Evolutionary conservation across 2,797 vertebrate genomes (phyloP).

Genomic region (Siniperca obscura): DNA sequence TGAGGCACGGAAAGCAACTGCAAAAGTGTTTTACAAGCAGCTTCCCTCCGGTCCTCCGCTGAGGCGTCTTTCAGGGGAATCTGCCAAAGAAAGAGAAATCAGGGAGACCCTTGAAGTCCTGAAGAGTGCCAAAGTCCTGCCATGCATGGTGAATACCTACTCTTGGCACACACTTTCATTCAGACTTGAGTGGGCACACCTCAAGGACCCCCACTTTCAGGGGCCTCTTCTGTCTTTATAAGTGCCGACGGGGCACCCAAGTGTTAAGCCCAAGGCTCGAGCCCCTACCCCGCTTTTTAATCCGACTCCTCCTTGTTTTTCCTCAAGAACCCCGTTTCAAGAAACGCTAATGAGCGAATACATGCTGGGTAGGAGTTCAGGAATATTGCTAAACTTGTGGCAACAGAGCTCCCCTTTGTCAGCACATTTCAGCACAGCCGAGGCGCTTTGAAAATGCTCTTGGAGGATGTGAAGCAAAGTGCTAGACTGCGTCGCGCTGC

Average conservation of each 20-base stretch:
- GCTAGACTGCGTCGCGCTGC: conserved; percentile 34
- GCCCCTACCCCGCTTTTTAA: conserved; percentile 52
- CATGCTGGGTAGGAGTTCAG: conserved; percentile 61
- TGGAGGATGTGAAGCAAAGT: conserved; percentile 45
- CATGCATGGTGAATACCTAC: conserved; percentile 68
- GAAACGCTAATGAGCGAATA: conserved; percentile 67
- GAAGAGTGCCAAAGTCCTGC: conserved; percentile 68
- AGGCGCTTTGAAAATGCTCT: conserved; percentile 51
- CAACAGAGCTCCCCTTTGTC: conserved; percentile 60
- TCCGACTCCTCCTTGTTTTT: conserved; percentile 38
- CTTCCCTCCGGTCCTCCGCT: conserved; percentile 24
- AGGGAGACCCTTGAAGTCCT: conserved; percentile 55
- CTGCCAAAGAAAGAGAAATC: conserved; percentile 57
- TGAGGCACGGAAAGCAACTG: conserved; percentile 60
- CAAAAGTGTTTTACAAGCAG: conserved; percentile 71
- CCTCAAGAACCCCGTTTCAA: conserved; percentile 44
- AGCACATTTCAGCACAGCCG: conserved; percentile 53
- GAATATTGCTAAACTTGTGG: conserved; percentile 64
- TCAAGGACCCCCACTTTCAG: conserved; percentile 63
- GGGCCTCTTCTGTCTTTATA: conserved; percentile 68
- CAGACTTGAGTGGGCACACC: conserved; percentile 73
- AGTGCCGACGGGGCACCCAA: conserved; percentile 62
- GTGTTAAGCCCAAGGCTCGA: conserved; percentile 65
- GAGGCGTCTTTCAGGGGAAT: conserved; percentile 47
- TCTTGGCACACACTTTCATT: conserved; percentile 74